Evolutionary conservation across 2,797 vertebrate genomes (phyloP).

Genomic region (Erpetoichthys calabaricus): DNA sequence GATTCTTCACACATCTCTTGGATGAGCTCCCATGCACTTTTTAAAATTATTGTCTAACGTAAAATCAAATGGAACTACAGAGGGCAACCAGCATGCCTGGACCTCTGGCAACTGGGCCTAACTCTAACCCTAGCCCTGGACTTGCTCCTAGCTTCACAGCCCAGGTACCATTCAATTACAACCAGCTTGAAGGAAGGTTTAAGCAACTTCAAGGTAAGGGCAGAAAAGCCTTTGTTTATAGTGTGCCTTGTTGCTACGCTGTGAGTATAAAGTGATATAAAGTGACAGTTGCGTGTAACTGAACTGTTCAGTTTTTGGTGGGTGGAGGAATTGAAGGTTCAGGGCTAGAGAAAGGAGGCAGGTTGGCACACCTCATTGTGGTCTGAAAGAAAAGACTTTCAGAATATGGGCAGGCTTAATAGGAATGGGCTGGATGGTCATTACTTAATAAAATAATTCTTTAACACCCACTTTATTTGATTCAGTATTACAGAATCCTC

Average conservation of each 20-base stretch:
- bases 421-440: too few species aligned
- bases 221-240: constrained; percentile 11
- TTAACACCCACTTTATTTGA: too few species aligned
- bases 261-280: constrained; percentile 11
- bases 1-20: constrained; percentile 7
- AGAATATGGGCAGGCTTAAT: too few species aligned
- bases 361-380: too few species aligned
- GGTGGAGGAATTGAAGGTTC: too few species aligned
- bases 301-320: not conserved
- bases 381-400: too few species aligned
- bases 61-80: constrained; percentile 73
- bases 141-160: constrained; percentile 42
- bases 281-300: not conserved
- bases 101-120: constrained; percentile 45
- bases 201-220: constrained; percentile 91
- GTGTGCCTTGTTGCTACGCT: constrained; percentile 18
- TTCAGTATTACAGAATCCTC: too few species aligned
- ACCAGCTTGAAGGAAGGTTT: constrained; percentile 87
- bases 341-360: too few species aligned
- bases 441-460: too few species aligned
- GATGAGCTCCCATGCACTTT: too few species aligned
- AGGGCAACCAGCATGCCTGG: constrained; percentile 52
- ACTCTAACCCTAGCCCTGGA: constrained; percentile 12
- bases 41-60: constrained; percentile 11
- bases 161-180: constrained; percentile 83